Base-by-base conservation (phyloP, 1,140 invertebrate species). In the Drosophila murphyi region DNA sequence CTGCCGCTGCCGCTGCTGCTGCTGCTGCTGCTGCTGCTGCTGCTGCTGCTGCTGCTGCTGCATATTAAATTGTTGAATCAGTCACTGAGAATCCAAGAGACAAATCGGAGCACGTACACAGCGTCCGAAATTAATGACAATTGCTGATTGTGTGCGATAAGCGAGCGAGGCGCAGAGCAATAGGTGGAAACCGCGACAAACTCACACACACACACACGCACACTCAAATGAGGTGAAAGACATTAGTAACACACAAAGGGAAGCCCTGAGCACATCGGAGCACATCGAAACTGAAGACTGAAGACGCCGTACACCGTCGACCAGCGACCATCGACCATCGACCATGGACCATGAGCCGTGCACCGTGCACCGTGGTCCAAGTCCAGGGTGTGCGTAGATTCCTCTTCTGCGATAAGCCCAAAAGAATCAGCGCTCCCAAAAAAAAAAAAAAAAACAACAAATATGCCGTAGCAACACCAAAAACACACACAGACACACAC, bases 91-190 rank as follows among this genome's bases (percentile, higher is more conserved):
- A 69, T 68, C 10, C 57, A 41, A 69, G 61, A 67, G 83, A 83
- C 83, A 83, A 87, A 87, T 87, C 83, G 85, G 83, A 87, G 83
- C 83, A 87, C 83, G 83, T 88, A 88, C 83, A 80, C 83, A 80
- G 82, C 82, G 83, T 88, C 83, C 83, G 83, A 88, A 88, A 89
- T 88, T 88, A 88, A 88, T 88, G 83, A 88, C 83, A 88, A 88
- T 88, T 89, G 83, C 83, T 88, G 83, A 88, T 88, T 88, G 85
- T 88, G 83, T 88, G 83, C 74, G 83, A 88, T 88, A 88, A 76
- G 50, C 45, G 39, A 54, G 51, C 10, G 43, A 64, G 61, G 60
- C 50, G 59, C 50, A 62, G 48, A 31, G 60, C 55, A 60, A 72
- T 72, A 72, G 68, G 73, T 60, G 73, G 60, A 72, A 83, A 74